A percentile compares a stretch with the other conserved stretches of the same genome.
Conservation (phyloP, 2,797 vertebrate genomes). For the Lates japonicus region DNA sequence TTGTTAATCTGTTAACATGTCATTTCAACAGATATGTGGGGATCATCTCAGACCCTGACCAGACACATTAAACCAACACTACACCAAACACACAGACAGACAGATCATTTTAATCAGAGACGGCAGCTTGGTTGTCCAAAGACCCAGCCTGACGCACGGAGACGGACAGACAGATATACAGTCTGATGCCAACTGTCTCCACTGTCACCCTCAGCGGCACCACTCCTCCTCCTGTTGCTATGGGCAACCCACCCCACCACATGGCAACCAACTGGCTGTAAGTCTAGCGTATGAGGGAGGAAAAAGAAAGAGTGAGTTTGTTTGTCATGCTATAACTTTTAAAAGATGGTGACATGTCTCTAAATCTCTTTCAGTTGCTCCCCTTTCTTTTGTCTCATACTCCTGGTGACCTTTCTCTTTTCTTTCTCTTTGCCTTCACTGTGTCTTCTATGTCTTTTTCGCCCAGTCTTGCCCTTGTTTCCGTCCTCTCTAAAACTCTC, state of each 20-base stretch:
- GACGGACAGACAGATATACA: constrained; percentile 85
- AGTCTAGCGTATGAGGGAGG: constrained; percentile 78
- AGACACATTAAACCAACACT: constrained; percentile 61
- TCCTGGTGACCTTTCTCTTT: constrained; percentile 81
- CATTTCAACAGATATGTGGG: constrained; percentile 83
- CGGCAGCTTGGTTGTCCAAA: constrained; percentile 71
- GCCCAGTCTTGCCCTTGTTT: constrained; percentile 67
- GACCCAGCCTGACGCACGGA: constrained; percentile 81
- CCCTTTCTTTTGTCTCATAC: constrained; percentile 76
- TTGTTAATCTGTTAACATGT: constrained; percentile 38
- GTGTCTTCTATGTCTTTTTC: constrained; percentile 60
- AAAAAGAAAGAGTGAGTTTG: constrained; percentile 82
- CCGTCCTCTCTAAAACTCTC: constrained; percentile 67
- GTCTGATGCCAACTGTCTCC: constrained; percentile 91
- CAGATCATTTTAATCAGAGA: constrained; percentile 56
- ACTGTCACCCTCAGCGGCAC: constrained; percentile 89
- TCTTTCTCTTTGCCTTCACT: constrained; percentile 68
- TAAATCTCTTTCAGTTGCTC: constrained; percentile 82
- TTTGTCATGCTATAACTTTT: constrained; percentile 89
- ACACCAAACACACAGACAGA: constrained; percentile 50
- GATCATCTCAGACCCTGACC: constrained; percentile 78
- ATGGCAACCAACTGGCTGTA: constrained; percentile 93
- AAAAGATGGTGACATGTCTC: constrained; percentile 87
- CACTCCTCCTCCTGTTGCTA: constrained; percentile 91
- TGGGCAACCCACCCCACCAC: constrained; percentile 89